Base-by-base conservation (phyloP, 1,140 invertebrate species). In the Drosophila pectinifera region DNA sequence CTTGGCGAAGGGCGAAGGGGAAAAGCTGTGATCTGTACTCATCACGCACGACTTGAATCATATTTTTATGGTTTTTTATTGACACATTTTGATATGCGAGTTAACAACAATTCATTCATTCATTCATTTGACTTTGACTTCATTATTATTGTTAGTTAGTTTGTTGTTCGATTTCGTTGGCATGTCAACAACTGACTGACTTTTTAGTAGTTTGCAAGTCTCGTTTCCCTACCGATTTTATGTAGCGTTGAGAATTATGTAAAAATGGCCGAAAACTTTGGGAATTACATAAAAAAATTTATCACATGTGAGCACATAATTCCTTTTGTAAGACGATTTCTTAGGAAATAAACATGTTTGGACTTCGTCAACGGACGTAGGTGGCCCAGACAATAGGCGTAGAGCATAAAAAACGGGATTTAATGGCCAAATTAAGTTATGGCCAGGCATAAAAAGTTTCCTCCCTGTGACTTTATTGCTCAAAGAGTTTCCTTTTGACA, bases 31-130 rank as follows among this genome's bases (percentile, higher is more conserved):
- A 45, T 68, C 63, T 59, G 46, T 73, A 53, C 62, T 55, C 72
- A 86, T 82, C 73, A 70, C 61, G 79, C 74, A 81, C 81, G 82
- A 75, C 55, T 78, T 58, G 64, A 78, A 88, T 83, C 72, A 86
- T 88, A 86, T 86, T 86, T 88, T 76, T 83, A 83, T 89, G 76
- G 67, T 83, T 86, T 84, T 86, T 86, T 83, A 86, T 86, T 76
- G 84, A 76, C 83, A 58, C 75, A 76, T 88, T 76, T 78, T 58
- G 70, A 83, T 89, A 48, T 83, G 49, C 46, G 59, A 73, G 72
- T 73, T 83, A 88, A 89, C 82, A 86, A 75, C 79, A 88, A 79
- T 86, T 83, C 67, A 73, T 77, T 88, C 63, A 79, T 86, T 83
- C 67, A 73, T 77, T 88, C 63, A 83, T 89, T 77, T 75, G 51